Percentiles rank a stretch among this genome's conserved stretches.
Evolutionary conservation across 2,888 invertebrate species (phyloP).

Genomic region (Lampropteryx suffumata): DNA sequence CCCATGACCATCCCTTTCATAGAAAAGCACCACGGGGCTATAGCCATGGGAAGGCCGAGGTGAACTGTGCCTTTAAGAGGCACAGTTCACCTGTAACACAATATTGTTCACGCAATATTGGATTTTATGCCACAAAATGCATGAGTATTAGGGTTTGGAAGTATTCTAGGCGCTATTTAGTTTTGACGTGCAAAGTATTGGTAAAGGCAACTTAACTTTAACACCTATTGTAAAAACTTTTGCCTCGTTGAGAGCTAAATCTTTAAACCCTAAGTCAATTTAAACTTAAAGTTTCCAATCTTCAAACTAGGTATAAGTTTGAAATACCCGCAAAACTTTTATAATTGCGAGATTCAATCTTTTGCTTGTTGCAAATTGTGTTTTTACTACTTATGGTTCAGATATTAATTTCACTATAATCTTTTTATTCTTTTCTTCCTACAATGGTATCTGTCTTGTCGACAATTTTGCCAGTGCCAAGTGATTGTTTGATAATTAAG

Average conservation of each 20-base stretch:
- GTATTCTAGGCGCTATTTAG: background rate
- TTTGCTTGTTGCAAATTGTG: background rate
- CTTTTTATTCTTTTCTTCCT: too few species aligned
- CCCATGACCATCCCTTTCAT: slow-evolving; percentile 12
- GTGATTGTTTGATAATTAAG: too few species aligned
- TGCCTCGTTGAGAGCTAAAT: background rate
- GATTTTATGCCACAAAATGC: slow-evolving; percentile 34
- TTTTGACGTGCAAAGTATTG: background rate
- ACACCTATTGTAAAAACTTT: slow-evolving; percentile 10
- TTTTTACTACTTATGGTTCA: background rate
- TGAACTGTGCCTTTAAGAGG: slow-evolving; percentile 37
- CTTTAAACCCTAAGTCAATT: background rate
- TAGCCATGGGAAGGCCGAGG: slow-evolving; percentile 33
- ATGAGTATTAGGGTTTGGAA: slow-evolving; percentile 9
- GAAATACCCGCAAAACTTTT: background rate
- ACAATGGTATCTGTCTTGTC: too few species aligned
- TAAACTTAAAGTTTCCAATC: background rate
- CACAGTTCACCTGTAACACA: too few species aligned
- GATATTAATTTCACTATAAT: background rate
- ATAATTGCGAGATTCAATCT: background rate
- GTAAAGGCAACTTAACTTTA: slow-evolving; percentile 6
- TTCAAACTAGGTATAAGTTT: slow-evolving; percentile 10
- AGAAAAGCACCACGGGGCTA: slow-evolving; percentile 36
- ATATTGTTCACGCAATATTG: too few species aligned
- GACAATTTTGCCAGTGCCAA: too few species aligned